Conservation (phyloP, 2,888 invertebrate genomes). For the Hipparchia sbordonii region DNA sequence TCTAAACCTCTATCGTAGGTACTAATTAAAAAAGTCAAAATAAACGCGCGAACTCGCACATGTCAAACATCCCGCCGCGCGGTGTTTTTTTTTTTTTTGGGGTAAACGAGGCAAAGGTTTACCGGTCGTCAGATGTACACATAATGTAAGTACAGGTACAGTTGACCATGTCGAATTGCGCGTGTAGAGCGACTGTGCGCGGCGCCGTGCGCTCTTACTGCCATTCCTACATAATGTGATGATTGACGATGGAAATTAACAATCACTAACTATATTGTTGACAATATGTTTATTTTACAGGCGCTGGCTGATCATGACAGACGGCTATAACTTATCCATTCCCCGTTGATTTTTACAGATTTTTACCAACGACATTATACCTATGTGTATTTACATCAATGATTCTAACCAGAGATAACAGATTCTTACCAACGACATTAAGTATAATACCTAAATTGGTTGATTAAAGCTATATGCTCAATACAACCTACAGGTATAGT, state of each 20-base stretch:
- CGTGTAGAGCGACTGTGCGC: constrained; percentile 74
- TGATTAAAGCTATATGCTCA: too few relatives aligned
- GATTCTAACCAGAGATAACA: too few relatives aligned
- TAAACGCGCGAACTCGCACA: constrained; percentile 51
- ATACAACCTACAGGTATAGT: too few relatives aligned
- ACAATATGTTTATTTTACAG: constrained; percentile 21
- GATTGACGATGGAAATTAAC: constrained; percentile 68
- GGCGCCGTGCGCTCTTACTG: constrained; percentile 76
- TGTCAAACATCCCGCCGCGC: constrained; percentile 44
- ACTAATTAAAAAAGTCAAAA: constrained; percentile 45
- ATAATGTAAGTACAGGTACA: constrained; percentile 58
- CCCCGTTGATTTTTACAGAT: too few relatives aligned
- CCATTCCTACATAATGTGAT: constrained; percentile 76
- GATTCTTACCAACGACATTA: too few relatives aligned
- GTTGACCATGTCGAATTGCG: constrained; percentile 81
- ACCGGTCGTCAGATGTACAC: constrained; percentile 56
- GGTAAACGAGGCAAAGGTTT: constrained; percentile 34
- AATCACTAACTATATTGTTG: constrained; percentile 48
- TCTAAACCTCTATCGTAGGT: constrained; percentile 48
- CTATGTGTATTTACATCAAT: too few relatives aligned
- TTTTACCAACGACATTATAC: too few relatives aligned
- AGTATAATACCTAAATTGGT: too few relatives aligned
- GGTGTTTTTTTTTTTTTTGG: constrained; percentile 28
- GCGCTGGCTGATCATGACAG: background rate
- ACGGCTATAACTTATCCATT: background rate